Evolutionary conservation across 2,113 vertebrate species (phyloP).

Genomic region (Rhinopomastus cyanomelas): DNA sequence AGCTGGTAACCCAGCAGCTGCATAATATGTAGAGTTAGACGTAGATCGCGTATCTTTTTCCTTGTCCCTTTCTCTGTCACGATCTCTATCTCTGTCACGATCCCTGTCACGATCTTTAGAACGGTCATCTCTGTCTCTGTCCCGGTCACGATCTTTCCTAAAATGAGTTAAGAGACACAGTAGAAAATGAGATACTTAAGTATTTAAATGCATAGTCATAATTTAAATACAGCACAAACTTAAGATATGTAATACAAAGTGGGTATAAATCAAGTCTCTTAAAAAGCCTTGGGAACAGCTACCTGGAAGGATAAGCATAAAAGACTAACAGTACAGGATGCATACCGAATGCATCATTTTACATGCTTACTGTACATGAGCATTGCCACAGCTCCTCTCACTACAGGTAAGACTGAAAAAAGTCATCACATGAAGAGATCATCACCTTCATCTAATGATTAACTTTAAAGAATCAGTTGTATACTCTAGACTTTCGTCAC

Average conservation of each 20-base stretch:
- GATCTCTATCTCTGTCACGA: slow-evolving; percentile 86
- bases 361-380: background rate
- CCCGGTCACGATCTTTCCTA: slow-evolving; percentile 91
- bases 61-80: slow-evolving; percentile 88
- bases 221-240: background rate
- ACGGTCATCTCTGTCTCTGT: slow-evolving; percentile 86
- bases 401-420: background rate
- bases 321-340: background rate
- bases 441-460: background rate
- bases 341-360: background rate
- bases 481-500: too few species aligned
- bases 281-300: background rate
- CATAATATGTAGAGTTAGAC: slow-evolving; percentile 75
- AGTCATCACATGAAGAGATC: background rate
- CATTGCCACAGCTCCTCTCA: background rate
- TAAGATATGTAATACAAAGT: background rate
- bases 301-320: background rate
- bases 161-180: slow-evolving; percentile 27
- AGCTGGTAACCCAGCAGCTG: slow-evolving; percentile 68
- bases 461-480: background rate
- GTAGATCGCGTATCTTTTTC: slow-evolving; percentile 80
- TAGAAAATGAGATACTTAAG: background rate
- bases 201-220: background rate
- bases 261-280: background rate
- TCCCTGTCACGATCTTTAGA: slow-evolving; percentile 84